Percentiles rank a stretch among this genome's conserved stretches.
Conservation (phyloP, 2,888 invertebrate genomes). For the Mesoligia furuncula region DNA sequence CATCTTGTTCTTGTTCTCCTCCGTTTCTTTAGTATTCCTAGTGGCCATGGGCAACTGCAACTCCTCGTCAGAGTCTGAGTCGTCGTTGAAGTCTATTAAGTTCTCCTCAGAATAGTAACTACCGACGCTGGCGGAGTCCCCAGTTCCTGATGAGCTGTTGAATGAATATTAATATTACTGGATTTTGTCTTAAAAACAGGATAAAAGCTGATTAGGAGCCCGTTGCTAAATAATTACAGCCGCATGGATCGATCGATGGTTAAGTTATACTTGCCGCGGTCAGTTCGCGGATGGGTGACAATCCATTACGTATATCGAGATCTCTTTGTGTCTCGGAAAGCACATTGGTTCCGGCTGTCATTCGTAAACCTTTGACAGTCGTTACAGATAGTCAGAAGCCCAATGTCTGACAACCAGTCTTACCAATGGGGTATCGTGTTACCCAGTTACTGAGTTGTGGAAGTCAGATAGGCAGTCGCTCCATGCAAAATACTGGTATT, state of each 20-base stretch:
- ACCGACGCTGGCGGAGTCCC: constrained; percentile 67
- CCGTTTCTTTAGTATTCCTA: constrained; percentile 67
- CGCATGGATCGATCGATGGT: neutral
- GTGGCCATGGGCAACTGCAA: constrained; percentile 55
- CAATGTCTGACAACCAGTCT: neutral
- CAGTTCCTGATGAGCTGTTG: constrained; percentile 64
- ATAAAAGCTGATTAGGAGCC: neutral
- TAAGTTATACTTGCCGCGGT: neutral
- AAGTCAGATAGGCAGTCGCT: neutral
- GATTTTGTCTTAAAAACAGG: neutral
- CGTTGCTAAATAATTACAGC: neutral
- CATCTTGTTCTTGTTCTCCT: constrained; percentile 76
- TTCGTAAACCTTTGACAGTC: neutral
- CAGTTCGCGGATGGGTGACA: neutral
- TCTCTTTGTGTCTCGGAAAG: neutral
- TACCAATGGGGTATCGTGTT: neutral
- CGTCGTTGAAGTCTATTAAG: constrained; percentile 70
- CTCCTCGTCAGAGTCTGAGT: constrained; percentile 80
- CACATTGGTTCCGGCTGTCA: neutral
- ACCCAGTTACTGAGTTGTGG: neutral
- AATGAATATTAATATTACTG: constrained; percentile 23
- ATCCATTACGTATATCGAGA: neutral
- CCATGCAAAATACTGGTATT: neutral
- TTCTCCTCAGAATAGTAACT: constrained; percentile 74
- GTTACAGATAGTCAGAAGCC: neutral